phyloP scores from a whole-genome alignment of 1,140 invertebrate species.

The Portunus trituberculatus region DNA sequence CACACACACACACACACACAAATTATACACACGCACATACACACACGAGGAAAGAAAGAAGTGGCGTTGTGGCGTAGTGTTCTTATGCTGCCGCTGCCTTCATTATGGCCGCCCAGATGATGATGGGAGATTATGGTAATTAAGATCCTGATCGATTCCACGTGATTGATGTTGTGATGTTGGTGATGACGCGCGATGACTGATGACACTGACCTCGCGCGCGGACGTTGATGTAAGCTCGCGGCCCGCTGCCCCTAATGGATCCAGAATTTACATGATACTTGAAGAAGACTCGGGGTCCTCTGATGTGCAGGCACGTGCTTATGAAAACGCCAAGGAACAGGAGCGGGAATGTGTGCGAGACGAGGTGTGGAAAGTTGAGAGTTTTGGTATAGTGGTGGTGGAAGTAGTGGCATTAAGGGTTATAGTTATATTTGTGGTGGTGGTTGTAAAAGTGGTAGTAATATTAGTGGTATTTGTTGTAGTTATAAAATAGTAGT shows the following conservation, averaged over 20 bases:
- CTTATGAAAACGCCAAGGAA: too few relatives aligned
- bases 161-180: constrained; percentile 56
- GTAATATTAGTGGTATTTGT: too few relatives aligned
- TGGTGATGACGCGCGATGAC: constrained; percentile 5
- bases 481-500: background rate
- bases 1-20: constrained; percentile 22
- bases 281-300: background rate
- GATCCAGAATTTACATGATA: background rate
- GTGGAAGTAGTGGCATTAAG: background rate
- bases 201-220: background rate
- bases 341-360: too few relatives aligned
- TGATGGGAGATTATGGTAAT: constrained; percentile 62
- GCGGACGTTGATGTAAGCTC: constrained; percentile 8
- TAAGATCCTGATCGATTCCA: constrained; percentile 46
- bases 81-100: background rate
- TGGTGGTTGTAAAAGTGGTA: background rate
- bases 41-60: background rate
- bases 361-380: background rate
- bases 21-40: background rate
- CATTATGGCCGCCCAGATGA: constrained; percentile 38
- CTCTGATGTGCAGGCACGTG: background rate
- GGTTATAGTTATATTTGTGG: background rate
- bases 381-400: background rate
- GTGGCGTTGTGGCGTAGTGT: background rate
- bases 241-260: background rate